phyloP scores from a whole-genome alignment of 2,113 vertebrate genomes.

The Uropsilus gracilis region DNA sequence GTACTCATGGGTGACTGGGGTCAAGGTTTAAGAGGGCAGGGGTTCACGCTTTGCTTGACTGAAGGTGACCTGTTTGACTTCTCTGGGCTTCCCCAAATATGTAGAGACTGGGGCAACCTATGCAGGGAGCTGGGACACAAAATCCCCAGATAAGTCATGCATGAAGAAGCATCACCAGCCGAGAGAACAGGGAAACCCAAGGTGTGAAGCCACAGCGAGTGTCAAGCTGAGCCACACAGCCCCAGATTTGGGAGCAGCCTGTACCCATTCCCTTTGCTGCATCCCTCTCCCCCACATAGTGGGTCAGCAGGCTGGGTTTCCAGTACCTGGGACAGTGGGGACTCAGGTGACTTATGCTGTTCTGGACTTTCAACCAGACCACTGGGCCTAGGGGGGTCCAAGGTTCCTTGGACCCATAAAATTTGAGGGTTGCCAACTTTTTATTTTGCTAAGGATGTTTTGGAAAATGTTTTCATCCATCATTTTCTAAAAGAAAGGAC shows the following conservation, averaged over 20 bases:
- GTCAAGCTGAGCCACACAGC: neutral
- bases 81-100: neutral
- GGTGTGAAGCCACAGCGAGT: neutral
- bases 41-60: accelerated
- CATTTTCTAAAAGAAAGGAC: slow-evolving; percentile 57
- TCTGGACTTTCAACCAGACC: slow-evolving; percentile 5
- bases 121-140: neutral
- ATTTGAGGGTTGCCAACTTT: slow-evolving; percentile 46
- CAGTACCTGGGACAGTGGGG: neutral
- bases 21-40: neutral
- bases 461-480: slow-evolving; percentile 29
- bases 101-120: neutral
- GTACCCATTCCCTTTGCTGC: neutral
- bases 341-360: neutral
- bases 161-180: neutral
- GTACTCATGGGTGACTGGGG: too few species aligned
- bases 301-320: neutral
- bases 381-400: neutral
- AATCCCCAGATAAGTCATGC: neutral
- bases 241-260: too few species aligned
- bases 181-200: neutral
- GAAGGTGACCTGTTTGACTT: neutral
- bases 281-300: neutral
- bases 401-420: slow-evolving; percentile 35
- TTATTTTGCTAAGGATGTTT: slow-evolving; percentile 62